Evolutionary conservation across 1,140 invertebrate species (phyloP), one percentile per base, ranked within the genome.

Genomic region (Rhizoglyphus robini): DNA sequence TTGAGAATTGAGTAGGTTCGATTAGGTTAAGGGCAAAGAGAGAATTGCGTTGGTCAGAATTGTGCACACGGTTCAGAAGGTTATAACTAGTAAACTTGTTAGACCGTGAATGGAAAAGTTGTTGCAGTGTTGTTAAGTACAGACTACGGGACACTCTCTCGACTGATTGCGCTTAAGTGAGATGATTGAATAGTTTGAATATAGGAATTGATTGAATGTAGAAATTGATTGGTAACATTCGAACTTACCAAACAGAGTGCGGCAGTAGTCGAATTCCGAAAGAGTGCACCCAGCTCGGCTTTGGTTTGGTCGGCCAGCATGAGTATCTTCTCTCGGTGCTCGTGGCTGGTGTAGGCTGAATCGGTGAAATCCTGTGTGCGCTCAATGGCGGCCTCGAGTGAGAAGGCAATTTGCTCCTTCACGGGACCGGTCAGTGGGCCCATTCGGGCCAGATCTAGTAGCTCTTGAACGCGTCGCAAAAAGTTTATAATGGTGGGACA

Each of bases 281-380:
- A 79, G 30, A 96, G 81, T 71, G 89, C 84, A 75, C 90, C 88
- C 58, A 94, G 78, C 77, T 94, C 88, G 66, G 88, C 81, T 73
- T 87, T 87, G 68, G 87, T 84, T 68, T 88, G 81, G 76, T 96
- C 90, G 72, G 87, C 88, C n/a, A 92, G 82, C 48, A 90, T 80
- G 0, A 96, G 79, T 71, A 97, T 94, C 74, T 89, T 89, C 78
- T 99, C 92, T 61, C 95, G 82, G 77, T 97, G 90, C 72, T 96
- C 90, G 77, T 99, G 93, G 70, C 85, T 88, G 36, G 95, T 98
- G 77, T 98, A 98, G 62, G 95, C 91, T 64, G 94, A 98, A 77
- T 99, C 95, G 13, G 96, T 99, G 78, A 99, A 99, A 77, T 99
- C 96, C 78, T 75, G 70, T 61, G 90, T 95, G 71, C 91, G 84